Conservation (phyloP, 2,113 vertebrate species). For the Cinclus cinclus region DNA sequence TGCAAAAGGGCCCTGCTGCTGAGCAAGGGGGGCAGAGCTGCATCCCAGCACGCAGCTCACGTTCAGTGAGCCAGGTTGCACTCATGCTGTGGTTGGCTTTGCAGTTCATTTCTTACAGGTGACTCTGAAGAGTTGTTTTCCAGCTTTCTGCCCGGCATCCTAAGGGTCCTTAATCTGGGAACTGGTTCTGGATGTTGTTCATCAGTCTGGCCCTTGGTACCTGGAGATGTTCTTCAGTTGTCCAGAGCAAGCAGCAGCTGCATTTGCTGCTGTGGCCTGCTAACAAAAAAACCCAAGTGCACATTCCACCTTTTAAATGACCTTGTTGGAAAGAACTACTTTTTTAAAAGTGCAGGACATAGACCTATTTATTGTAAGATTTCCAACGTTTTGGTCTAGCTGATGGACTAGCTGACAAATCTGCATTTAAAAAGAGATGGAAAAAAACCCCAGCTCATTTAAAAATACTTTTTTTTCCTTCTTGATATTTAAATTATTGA, state of each 20-base stretch:
- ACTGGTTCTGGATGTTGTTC: neutral
- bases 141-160: neutral
- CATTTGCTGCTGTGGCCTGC: neutral
- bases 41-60: neutral
- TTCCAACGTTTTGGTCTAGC: neutral
- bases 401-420: neutral
- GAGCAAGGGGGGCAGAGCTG: neutral
- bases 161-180: neutral
- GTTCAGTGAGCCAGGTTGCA: neutral
- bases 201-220: rapidly evolving
- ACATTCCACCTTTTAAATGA: neutral
- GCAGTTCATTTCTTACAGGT: neutral
- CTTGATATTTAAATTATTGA: neutral
- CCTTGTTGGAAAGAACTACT: neutral
- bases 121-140: neutral
- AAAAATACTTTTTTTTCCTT: neutral
- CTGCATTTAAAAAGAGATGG: neutral
- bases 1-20: neutral
- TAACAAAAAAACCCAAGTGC: neutral
- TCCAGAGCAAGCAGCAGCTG: neutral
- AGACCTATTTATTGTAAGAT: neutral
- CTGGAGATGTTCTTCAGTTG: neutral
- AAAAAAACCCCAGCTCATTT: neutral
- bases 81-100: neutral
- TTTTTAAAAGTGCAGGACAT: neutral